Evolutionary conservation across 2,888 invertebrate species (phyloP).

Genomic region (Serripes groenlandicus): DNA sequence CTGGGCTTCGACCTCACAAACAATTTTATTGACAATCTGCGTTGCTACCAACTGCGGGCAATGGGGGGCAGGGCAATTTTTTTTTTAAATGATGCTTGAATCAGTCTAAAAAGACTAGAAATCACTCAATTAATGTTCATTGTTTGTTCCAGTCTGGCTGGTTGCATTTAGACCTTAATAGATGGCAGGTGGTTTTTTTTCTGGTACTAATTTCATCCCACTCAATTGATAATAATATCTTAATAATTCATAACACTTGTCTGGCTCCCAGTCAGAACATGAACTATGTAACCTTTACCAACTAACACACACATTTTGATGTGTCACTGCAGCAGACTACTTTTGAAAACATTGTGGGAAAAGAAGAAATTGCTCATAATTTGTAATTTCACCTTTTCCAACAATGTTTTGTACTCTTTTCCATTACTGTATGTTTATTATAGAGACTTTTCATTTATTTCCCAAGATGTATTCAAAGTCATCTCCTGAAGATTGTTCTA

Average conservation of each 20-base stretch:
- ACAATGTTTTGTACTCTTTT: background rate
- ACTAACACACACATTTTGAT: background rate
- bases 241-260: conserved; percentile 13
- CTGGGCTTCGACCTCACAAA: too few relatives aligned
- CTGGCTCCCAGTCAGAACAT: background rate
- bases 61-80: too few relatives aligned
- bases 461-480: too few relatives aligned
- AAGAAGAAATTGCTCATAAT: background rate
- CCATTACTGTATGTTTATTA: too few relatives aligned
- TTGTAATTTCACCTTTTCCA: background rate
- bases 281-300: background rate
- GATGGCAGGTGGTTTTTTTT: background rate
- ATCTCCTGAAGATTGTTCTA: too few relatives aligned
- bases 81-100: too few relatives aligned
- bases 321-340: background rate
- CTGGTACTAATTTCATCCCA: background rate
- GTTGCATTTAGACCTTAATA: background rate
- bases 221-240: conserved; percentile 18
- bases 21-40: too few relatives aligned
- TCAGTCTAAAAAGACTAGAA: too few relatives aligned
- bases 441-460: too few relatives aligned
- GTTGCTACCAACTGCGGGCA: too few relatives aligned
- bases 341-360: background rate
- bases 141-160: background rate
- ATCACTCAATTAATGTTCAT: too few relatives aligned